Percentiles rank a stretch among this genome's conserved stretches.
These are phyloP conservation scores for Hapalemur alaotrensis DNA, from an alignment of 2,797 vertebrate genomes.

Conservation along the genomic window DNA sequence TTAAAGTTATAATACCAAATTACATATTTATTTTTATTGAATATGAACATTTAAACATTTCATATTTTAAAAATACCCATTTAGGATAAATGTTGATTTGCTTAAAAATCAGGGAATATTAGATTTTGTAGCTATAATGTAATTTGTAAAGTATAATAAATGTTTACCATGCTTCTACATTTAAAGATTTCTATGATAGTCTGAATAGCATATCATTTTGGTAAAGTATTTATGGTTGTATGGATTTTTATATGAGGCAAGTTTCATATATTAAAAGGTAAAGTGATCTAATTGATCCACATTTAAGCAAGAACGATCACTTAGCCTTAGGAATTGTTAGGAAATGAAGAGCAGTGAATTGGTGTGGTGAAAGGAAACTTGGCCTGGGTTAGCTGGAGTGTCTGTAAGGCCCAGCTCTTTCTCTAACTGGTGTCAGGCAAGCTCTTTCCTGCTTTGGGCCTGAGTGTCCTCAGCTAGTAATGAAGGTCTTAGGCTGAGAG, in stretches of 20 bases:
- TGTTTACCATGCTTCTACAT: background rate
- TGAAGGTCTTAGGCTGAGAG: background rate
- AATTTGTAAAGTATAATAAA: constrained; percentile 41
- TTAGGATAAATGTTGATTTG: constrained; percentile 68
- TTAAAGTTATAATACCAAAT: constrained; percentile 64
- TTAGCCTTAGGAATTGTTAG: background rate
- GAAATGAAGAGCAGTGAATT: background rate
- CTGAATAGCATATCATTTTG: background rate
- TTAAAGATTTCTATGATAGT: constrained; percentile 14
- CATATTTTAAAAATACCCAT: constrained; percentile 72
- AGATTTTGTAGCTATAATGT: background rate
- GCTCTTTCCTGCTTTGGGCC: background rate
- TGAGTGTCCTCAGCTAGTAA: background rate
- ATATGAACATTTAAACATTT: constrained; percentile 75
- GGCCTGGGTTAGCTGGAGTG: background rate
- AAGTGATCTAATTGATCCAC: background rate
- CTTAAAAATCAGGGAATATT: constrained; percentile 13
- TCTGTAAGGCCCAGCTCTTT: background rate
- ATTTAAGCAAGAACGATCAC: background rate
- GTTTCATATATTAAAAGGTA: background rate
- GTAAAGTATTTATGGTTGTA: background rate
- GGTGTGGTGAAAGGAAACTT: background rate
- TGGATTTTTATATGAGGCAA: background rate
- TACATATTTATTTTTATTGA: constrained; percentile 63
- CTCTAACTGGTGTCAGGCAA: background rate